Conservation (phyloP, 2,888 invertebrate genomes). For the Caenorhabditis zanzibari region DNA sequence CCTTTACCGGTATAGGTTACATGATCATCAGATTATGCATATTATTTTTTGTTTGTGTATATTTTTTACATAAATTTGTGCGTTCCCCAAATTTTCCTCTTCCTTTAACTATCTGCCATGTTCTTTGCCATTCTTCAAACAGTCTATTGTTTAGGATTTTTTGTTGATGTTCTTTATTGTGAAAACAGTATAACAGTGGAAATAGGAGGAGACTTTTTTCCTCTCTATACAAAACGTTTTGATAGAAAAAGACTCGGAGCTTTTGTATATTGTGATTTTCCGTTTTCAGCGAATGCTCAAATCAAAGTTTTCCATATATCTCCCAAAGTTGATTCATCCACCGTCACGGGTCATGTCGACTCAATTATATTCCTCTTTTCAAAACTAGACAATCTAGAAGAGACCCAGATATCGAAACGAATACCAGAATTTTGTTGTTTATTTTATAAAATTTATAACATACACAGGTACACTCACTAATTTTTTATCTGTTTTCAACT, state of each 20-base stretch:
- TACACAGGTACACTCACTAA: neutral
- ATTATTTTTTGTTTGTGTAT: neutral
- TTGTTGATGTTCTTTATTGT: neutral
- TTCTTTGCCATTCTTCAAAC: neutral
- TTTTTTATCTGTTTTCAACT: constrained; percentile 3
- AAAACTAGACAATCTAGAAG: constrained; percentile 4
- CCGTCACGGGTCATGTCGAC: neutral
- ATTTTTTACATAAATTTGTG: constrained; percentile 5
- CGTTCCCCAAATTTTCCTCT: neutral
- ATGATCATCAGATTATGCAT: neutral
- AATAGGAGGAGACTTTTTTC: neutral
- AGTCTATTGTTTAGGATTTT: neutral
- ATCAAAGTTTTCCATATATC: no score
- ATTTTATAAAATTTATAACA: neutral
- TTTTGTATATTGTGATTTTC: neutral
- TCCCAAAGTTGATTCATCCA: neutral
- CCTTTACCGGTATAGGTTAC: neutral
- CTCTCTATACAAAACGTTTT: neutral
- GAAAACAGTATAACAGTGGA: neutral
- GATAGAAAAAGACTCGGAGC: neutral
- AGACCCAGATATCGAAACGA: neutral
- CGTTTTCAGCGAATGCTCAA: neutral
- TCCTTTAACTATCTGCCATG: neutral
- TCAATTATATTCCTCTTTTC: neutral
- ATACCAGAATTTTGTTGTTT: neutral